Evolutionary conservation across 2,113 vertebrate species (phyloP), one percentile per base, ranked within the genome.

Genomic region (Mormyrus lacerda): DNA sequence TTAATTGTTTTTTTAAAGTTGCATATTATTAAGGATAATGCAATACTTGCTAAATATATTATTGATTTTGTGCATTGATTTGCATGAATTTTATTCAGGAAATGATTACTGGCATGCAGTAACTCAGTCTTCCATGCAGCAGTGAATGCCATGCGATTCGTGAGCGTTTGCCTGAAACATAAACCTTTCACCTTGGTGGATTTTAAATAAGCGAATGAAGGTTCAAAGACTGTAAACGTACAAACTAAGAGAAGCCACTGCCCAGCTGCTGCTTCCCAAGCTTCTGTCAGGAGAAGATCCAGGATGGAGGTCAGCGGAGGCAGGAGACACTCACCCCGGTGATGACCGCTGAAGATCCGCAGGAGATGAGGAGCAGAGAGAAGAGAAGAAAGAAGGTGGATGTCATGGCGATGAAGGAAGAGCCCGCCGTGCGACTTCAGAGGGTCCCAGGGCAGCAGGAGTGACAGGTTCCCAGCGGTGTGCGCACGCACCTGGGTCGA

Each of bases 261-360:
- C 15, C 73, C 31, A 82, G 8, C 9, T 35, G 79, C 24, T 7
- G 15, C 15, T 53, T 4, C 8, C 5, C 35, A 44, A 19, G 51
- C 24, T 24, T 10, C 2, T 5, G n/a, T 61, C 10, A 47, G 27
- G 19, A 47, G 15, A 53, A 4, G n/a, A 19, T 15, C 17, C 53
- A 11, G 17, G 13, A 53, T 11, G 31, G 27, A 15, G 15, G 27
- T 27, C 47, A n/a, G 4, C 13, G 11, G 10, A 2, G 0, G 5
- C 3, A 19, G 48, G 42, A 83, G 42, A 39, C 47, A 95, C 96
- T 95, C 89, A 96, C 96, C 95, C 96, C 96, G n/a, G 96, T 96
- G 90, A 96, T 96, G 92, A 96, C 91, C 0, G 95, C 95, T 15
- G 94, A 90, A 2, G 93, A 96, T 48, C 93, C 93, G 0, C 35